A percentile compares a stretch with the other conserved stretches of the same genome.
phyloP scores from a whole-genome alignment of 2,113 vertebrate species.

The Tricholaema leucomelas region DNA sequence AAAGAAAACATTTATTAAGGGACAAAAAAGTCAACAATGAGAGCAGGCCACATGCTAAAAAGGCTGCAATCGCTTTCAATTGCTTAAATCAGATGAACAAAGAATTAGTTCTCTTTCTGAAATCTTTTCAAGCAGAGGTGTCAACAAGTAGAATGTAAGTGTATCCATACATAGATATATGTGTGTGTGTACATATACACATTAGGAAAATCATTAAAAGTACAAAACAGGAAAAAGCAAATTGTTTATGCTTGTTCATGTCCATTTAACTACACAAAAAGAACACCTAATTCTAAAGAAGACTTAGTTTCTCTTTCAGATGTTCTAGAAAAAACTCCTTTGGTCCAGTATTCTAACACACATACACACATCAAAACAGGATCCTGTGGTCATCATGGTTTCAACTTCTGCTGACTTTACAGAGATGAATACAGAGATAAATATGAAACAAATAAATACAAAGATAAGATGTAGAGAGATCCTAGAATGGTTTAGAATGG shows the following conservation, averaged over 20 bases:
- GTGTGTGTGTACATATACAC: not conserved
- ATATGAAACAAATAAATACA: no score
- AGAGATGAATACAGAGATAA: not conserved
- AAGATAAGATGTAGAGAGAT: no score
- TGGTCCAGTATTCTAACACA: not conserved
- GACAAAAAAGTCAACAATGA: not conserved
- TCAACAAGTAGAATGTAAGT: not conserved
- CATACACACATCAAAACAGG: not conserved
- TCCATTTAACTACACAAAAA: not conserved
- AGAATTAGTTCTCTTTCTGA: not conserved
- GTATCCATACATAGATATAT: not conserved
- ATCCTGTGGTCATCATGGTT: not conserved
- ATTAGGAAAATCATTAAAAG: not conserved
- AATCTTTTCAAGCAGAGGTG: not conserved
- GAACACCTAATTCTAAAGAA: not conserved
- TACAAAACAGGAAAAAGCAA: not conserved
- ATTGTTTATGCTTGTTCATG: not conserved
- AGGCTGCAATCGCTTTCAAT: not conserved
- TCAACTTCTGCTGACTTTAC: not conserved
- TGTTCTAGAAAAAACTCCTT: not conserved
- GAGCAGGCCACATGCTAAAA: not conserved
- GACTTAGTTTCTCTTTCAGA: not conserved
- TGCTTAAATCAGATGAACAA: not conserved
- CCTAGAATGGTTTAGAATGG: no score
- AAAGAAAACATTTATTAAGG: not conserved